A percentile compares a stretch with the other conserved stretches of the same genome.
These are phyloP conservation scores for Pseudomyrmex concolor DNA, from an alignment of 1,140 invertebrate genomes.

Conservation along the genomic window DNA sequence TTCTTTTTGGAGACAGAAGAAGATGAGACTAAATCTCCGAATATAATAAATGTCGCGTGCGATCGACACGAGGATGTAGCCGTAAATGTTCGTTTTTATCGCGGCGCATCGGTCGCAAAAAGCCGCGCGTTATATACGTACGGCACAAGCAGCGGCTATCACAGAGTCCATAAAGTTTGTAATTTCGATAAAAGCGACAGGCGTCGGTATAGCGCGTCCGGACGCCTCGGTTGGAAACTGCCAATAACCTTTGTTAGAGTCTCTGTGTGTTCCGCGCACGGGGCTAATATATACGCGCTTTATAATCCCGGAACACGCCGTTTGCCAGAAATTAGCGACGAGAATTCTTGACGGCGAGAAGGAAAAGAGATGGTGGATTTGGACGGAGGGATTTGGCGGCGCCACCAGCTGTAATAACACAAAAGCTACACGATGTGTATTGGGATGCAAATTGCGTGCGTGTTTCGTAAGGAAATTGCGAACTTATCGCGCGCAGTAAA, in stretches of 20 bases:
- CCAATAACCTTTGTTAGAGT: slow-evolving; percentile 36
- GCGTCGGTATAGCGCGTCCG: background rate
- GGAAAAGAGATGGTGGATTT: no score
- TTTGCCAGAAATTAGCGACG: slow-evolving; percentile 16
- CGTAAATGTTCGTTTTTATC: slow-evolving; percentile 6
- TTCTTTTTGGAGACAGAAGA: background rate
- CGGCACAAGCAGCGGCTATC: background rate
- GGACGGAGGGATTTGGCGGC: no score
- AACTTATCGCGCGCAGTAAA: background rate
- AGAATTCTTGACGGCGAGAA: background rate
- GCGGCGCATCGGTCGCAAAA: background rate
- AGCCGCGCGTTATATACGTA: background rate
- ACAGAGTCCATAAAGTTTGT: slow-evolving; percentile 20
- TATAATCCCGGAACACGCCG: background rate
- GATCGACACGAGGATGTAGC: background rate
- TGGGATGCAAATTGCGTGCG: background rate
- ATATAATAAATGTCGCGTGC: background rate
- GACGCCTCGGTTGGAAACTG: background rate
- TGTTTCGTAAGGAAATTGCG: background rate
- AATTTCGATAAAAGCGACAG: slow-evolving; percentile 45
- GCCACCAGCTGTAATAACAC: slow-evolving; percentile 13
- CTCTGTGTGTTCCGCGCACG: no score
- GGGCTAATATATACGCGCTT: slow-evolving; percentile 15
- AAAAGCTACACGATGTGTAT: background rate
- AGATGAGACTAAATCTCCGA: no score